phyloP scores from a whole-genome alignment of 2,888 invertebrate species.

The Andrena haemorrhoa region DNA sequence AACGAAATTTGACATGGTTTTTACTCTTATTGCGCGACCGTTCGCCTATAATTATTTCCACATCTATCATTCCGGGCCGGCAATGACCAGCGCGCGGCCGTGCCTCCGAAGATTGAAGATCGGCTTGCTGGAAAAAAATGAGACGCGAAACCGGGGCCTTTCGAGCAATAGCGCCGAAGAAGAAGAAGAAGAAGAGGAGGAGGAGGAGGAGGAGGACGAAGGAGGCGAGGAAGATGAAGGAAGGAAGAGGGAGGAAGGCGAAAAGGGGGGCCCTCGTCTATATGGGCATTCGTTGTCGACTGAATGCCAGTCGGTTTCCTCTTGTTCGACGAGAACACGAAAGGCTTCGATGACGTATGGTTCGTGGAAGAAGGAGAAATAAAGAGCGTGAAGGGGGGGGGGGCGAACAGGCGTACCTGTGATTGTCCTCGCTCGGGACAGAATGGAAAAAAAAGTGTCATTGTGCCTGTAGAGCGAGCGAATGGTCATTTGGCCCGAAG shows the following conservation, averaged over 20 bases:
- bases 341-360: slow-evolving; percentile 76
- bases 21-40: slow-evolving; percentile 81
- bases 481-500: slow-evolving; percentile 67
- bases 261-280: slow-evolving; percentile 62
- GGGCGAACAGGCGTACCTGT: slow-evolving; percentile 66
- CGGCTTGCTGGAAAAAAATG: slow-evolving; percentile 77
- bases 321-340: slow-evolving; percentile 75
- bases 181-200: not conserved
- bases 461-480: slow-evolving; percentile 66
- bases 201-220: slow-evolving; percentile 43
- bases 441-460: slow-evolving; percentile 69
- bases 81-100: slow-evolving; percentile 72
- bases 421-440: slow-evolving; percentile 66
- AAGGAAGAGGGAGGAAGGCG: not conserved
- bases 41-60: slow-evolving; percentile 85
- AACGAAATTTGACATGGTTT: slow-evolving; percentile 83
- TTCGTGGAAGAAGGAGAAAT: slow-evolving; percentile 73
- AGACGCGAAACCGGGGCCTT: slow-evolving; percentile 77
- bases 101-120: slow-evolving; percentile 80
- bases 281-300: slow-evolving; percentile 71
- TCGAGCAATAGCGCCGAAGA: slow-evolving; percentile 72
- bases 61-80: slow-evolving; percentile 82
- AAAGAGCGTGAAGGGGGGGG: slow-evolving; percentile 68
- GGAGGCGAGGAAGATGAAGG: slow-evolving; percentile 38
- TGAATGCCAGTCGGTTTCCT: slow-evolving; percentile 74